Evolutionary conservation across 2,888 invertebrate species (phyloP).

Genomic region (Macaria notata): DNA sequence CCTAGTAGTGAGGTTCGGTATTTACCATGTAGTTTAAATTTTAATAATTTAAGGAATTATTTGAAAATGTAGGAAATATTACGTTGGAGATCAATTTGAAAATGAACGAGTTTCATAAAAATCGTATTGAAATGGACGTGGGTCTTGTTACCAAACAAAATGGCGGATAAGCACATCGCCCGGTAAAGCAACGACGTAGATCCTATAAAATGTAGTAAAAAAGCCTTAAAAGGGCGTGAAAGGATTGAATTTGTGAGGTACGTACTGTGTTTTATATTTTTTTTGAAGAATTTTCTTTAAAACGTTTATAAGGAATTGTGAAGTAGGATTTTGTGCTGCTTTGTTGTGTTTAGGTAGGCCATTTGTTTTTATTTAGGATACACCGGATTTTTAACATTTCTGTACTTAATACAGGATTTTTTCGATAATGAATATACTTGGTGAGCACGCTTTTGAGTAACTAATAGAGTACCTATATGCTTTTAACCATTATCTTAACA

Average conservation of each 20-base stretch:
- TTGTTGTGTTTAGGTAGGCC: conserved; percentile 26
- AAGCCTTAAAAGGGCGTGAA: conserved; percentile 41
- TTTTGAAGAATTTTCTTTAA: conserved; percentile 3
- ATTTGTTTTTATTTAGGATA: not conserved
- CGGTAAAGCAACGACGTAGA: conserved; percentile 54
- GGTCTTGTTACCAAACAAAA: conserved; percentile 51
- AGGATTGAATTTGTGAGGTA: conserved; percentile 54
- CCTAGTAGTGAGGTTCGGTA: conserved; percentile 54
- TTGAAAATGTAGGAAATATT: conserved; percentile 44
- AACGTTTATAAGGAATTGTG: conserved; percentile 5
- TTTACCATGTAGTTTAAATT: conserved; percentile 24
- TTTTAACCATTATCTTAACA: no score
- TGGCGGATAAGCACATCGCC: conserved; percentile 64
- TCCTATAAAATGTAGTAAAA: conserved; percentile 41
- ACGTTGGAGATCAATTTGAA: conserved; percentile 34
- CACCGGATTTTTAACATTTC: not conserved
- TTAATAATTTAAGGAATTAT: conserved; percentile 24
- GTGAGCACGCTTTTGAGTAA: no score
- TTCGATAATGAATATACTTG: no score
- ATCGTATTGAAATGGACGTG: conserved; percentile 43
- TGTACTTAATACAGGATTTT: no score
- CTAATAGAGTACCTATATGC: no score
- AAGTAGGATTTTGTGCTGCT: conserved; percentile 28
- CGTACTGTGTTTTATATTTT: conserved; percentile 39
- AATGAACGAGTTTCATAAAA: conserved; percentile 44